A percentile compares a stretch with the other conserved stretches of the same genome.
Evolutionary conservation across 1,140 invertebrate genomes (phyloP).

Genomic region (Sitodiplosis mosellana): DNA sequence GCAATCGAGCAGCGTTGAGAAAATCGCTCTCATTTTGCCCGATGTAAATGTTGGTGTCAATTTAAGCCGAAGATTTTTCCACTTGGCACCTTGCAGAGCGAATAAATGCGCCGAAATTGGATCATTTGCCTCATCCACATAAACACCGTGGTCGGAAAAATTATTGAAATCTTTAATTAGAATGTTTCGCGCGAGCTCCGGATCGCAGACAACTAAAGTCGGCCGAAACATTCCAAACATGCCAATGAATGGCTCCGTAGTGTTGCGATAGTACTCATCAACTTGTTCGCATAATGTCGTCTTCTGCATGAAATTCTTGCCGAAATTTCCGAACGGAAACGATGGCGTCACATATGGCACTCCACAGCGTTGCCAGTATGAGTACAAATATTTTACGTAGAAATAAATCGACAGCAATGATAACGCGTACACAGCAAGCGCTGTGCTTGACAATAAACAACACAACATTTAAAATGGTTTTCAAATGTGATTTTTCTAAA

Average conservation of each 20-base stretch:
- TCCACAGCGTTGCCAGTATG: constrained; percentile 13
- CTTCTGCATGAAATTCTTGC: neutral
- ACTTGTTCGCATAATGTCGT: neutral
- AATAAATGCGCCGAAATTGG: constrained; percentile 18
- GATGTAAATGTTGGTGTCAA: constrained; percentile 25
- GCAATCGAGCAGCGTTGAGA: constrained; percentile 8
- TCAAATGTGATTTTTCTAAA: too few species aligned
- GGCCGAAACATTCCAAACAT: constrained; percentile 15
- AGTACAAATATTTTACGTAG: constrained; percentile 6
- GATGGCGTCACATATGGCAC: constrained; percentile 11
- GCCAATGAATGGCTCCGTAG: constrained; percentile 7
- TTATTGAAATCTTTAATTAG: constrained; percentile 24
- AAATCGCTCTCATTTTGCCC: constrained; percentile 25
- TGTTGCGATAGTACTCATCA: too few species aligned
- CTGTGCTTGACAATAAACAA: too few species aligned
- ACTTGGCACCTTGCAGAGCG: constrained; percentile 16
- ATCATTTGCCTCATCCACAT: constrained; percentile 9
- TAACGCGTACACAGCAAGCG: too few species aligned
- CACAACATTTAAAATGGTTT: too few species aligned
- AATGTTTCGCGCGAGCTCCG: constrained; percentile 23
- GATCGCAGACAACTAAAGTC: constrained; percentile 18
- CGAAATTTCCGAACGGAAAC: constrained; percentile 16
- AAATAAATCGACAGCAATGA: too few species aligned
- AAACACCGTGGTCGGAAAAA: constrained; percentile 4
- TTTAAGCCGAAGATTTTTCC: constrained; percentile 24